Evolutionary conservation across 2,888 invertebrate genomes (phyloP), one percentile per base, ranked within the genome.

Genomic region (Anagyrus pseudococci): DNA sequence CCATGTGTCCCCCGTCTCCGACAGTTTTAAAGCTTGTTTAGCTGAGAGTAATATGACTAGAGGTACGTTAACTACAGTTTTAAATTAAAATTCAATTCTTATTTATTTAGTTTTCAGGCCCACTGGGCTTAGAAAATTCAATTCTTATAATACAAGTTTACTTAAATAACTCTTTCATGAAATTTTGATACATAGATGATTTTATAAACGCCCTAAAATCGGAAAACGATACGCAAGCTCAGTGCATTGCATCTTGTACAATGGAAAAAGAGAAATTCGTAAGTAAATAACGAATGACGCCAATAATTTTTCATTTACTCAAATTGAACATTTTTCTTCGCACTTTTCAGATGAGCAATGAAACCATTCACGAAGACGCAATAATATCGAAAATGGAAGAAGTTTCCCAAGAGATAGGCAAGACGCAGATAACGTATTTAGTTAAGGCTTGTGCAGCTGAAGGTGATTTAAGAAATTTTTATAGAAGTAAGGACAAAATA

Each of bases 331-430:
- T 46, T 46, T 19, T 46, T 6, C 23, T 20, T 4, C n/a, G n/a
- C n/a, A n/a, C n/a, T 19, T 19, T 26, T 49, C 25, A 65, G 65
- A 65, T 65, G 62, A 62, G n/a, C 8, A 33, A 57, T 1, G 58
- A 58, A 20, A 40, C 41, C 3, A 55, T 65, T 6, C 22, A 65
- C 17, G 29, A 58, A 4, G 55, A 65, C 17, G 55, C 62, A 6
- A 65, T 65, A 8, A 65, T 65, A 50, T 40, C 54, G n/a, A 65
- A 65, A 48, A 65, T 65, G 65, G 58, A 61, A 17, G 62, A 65
- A 6, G 65, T 65, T 2, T 55, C 65, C 2, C 58, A 62, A 20
- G 62, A 65, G 40, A 65, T 65, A 17, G 65, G 65, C 4, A 62
- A 62, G 15, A 10, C 29, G 1, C 61, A 61, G 17, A 62, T 62